phyloP scores from a whole-genome alignment of 2,113 vertebrate species.

The Chaetodon trifascialis region DNA sequence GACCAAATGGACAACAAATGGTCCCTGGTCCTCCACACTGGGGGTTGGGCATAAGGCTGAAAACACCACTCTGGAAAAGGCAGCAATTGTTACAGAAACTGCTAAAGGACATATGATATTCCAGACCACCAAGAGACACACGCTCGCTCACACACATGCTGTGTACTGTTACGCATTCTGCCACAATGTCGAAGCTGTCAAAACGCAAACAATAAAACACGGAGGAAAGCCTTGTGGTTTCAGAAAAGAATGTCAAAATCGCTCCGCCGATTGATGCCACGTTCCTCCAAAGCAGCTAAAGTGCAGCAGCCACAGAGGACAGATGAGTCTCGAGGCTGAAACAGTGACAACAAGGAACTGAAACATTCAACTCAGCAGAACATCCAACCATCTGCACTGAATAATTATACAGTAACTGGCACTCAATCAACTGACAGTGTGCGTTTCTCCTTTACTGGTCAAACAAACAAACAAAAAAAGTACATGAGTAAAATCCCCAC shows the following conservation, averaged over 20 bases:
- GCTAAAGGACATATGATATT: constrained; percentile 53
- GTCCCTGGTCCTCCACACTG: constrained; percentile 59
- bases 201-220: constrained; percentile 46
- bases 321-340: constrained; percentile 44
- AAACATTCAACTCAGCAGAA: constrained; percentile 64
- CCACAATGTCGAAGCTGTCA: constrained; percentile 24
- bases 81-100: constrained; percentile 57
- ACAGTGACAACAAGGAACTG: constrained; percentile 53
- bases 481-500: constrained; percentile 55
- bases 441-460: constrained; percentile 53
- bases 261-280: constrained; percentile 24
- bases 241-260: constrained; percentile 20
- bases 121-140: constrained; percentile 54
- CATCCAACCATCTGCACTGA: constrained; percentile 58
- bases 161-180: constrained; percentile 14
- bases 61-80: constrained; percentile 53
- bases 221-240: constrained; percentile 2
- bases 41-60: constrained; percentile 62
- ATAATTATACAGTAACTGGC: constrained; percentile 61
- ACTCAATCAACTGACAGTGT: constrained; percentile 46
- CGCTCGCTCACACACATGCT: constrained; percentile 30
- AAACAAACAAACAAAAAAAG: constrained; percentile 36
- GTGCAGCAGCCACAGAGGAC: not conserved
- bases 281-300: constrained; percentile 37
- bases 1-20: constrained; percentile 81